Evolutionary conservation across 2,888 invertebrate genomes (phyloP).

Genomic region (Diaperis boleti): DNA sequence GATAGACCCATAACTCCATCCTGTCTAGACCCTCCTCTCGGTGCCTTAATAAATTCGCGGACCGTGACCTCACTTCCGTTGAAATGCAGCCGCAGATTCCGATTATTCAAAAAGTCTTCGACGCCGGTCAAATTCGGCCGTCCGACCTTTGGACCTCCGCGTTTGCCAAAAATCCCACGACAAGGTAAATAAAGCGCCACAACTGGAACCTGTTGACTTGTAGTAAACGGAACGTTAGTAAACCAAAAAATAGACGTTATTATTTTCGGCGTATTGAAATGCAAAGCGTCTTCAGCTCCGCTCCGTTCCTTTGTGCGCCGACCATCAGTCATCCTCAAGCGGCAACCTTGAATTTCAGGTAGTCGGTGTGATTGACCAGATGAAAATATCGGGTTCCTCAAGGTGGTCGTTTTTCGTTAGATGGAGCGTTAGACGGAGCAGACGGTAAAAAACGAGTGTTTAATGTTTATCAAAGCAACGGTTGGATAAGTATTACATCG

Average conservation of each 20-base stretch:
- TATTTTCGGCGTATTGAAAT: no score
- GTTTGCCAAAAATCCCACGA: not conserved
- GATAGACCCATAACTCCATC: not conserved
- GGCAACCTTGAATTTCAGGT: conserved; percentile 41
- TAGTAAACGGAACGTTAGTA: no score
- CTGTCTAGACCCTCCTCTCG: not conserved
- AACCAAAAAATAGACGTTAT: no score
- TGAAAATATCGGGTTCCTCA: conserved; percentile 30
- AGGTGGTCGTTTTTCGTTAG: conserved; percentile 24
- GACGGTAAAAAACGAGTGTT: no score
- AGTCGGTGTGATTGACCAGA: conserved; percentile 42
- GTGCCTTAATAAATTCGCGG: not conserved
- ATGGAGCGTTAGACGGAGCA: no score
- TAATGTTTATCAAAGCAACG: not conserved
- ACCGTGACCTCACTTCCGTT: not conserved
- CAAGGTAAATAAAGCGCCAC: no score
- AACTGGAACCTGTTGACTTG: no score
- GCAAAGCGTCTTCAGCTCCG: not conserved
- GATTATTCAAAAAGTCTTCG: not conserved
- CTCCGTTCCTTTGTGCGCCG: conserved; percentile 3
- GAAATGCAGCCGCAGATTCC: not conserved
- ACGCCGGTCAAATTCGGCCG: not conserved
- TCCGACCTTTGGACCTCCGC: no score
- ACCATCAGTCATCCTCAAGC: conserved; percentile 22
- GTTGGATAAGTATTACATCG: conserved; percentile 38